These are phyloP conservation scores for Hololepta plana DNA, from an alignment of 2,888 invertebrate species.

Conservation along the genomic window DNA sequence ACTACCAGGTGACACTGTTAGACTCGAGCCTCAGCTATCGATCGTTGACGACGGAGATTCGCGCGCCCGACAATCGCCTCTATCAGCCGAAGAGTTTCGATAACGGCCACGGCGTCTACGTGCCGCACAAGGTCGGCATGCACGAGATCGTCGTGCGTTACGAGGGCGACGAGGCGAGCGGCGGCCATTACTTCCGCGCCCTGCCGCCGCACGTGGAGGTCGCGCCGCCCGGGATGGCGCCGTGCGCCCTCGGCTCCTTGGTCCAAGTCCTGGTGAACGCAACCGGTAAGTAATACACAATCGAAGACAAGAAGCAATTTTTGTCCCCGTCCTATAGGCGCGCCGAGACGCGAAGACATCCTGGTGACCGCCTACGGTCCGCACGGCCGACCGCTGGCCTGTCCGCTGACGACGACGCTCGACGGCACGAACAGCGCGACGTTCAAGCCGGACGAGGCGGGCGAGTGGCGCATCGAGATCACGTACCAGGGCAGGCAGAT, in stretches of 20 bases:
- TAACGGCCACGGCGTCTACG: slow-evolving; percentile 68
- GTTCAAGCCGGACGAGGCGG: slow-evolving; percentile 93
- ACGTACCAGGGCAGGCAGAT: slow-evolving; percentile 93
- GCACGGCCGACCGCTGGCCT: slow-evolving; percentile 61
- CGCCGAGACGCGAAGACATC: slow-evolving; percentile 63
- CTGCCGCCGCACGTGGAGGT: slow-evolving; percentile 75
- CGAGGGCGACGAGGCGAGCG: slow-evolving; percentile 33
- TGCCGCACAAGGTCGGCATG: slow-evolving; percentile 83
- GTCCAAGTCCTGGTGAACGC: slow-evolving; percentile 81
- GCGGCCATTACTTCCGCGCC: slow-evolving; percentile 64
- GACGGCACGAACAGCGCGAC: slow-evolving; percentile 86
- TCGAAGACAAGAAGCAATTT: neutral
- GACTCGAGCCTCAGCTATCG: slow-evolving; percentile 28
- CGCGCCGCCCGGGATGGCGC: slow-evolving; percentile 83
- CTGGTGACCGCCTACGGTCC: slow-evolving; percentile 87
- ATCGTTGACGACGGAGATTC: slow-evolving; percentile 21
- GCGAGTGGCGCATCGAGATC: slow-evolving; percentile 93
- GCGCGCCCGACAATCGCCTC: slow-evolving; percentile 24
- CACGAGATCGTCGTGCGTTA: slow-evolving; percentile 54
- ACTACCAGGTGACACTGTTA: slow-evolving; percentile 59
- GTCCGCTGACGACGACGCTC: slow-evolving; percentile 69
- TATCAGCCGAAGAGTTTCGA: slow-evolving; percentile 24
- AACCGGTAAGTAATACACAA: slow-evolving; percentile 6
- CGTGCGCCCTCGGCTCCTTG: slow-evolving; percentile 85
- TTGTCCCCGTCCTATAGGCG: slow-evolving; percentile 33